phyloP scores from a whole-genome alignment of 2,888 invertebrate species.

The Meteorus colon region DNA sequence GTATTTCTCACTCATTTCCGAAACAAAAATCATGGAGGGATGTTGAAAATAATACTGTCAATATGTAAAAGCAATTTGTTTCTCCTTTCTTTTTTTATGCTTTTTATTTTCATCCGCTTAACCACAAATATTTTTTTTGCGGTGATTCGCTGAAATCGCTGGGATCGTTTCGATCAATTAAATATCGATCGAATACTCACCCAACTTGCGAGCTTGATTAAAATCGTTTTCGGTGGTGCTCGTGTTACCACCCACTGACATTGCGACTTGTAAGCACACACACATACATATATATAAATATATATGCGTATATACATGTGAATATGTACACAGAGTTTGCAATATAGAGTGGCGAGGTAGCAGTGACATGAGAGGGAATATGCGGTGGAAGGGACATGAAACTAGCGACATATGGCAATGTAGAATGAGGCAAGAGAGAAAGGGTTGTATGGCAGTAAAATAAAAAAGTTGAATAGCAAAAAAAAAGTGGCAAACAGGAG shows the following conservation, averaged over 20 bases:
- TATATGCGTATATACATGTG: background rate
- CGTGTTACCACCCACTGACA: background rate
- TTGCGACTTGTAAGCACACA: conserved; percentile 21
- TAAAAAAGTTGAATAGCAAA: conserved; percentile 28
- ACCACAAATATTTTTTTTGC: conserved; percentile 1
- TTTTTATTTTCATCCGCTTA: background rate
- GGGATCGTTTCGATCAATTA: conserved; percentile 27
- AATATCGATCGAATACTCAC: conserved; percentile 21
- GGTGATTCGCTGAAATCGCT: conserved; percentile 19
- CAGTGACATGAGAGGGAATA: background rate
- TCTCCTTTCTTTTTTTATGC: background rate
- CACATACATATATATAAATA: background rate
- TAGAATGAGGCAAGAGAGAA: conserved; percentile 8
- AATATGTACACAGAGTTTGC: background rate
- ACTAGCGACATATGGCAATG: conserved; percentile 29
- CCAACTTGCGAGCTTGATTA: conserved; percentile 24
- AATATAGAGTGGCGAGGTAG: background rate
- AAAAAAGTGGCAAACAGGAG: conserved; percentile 21
- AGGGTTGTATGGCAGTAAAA: background rate
- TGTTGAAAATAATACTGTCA: background rate
- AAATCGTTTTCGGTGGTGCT: conserved; percentile 18
- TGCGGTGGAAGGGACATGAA: background rate
- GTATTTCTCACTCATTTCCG: background rate
- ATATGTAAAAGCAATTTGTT: conserved; percentile 21
- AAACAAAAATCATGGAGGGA: background rate